Percentiles rank a stretch among this genome's conserved stretches.
phyloP scores from a whole-genome alignment of 1,140 invertebrate genomes.

The Trinorchestia longiramus region DNA sequence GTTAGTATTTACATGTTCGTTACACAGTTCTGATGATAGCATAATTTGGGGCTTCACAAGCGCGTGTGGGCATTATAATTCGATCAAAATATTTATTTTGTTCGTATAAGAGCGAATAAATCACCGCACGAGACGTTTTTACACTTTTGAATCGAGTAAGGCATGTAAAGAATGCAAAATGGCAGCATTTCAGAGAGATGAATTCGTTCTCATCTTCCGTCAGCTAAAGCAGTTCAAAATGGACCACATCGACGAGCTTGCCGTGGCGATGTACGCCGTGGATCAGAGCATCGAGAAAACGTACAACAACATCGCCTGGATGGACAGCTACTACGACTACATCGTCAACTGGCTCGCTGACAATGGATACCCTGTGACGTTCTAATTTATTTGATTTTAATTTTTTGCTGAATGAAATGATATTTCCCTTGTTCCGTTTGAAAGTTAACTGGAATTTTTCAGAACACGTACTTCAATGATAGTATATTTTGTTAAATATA shows the following conservation, averaged over 20 bases:
- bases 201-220: background rate
- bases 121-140: too few relatives aligned
- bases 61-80: background rate
- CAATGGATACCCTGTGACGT: conserved; percentile 44
- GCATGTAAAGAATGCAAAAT: background rate
- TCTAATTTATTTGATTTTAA: background rate
- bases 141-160: too few relatives aligned
- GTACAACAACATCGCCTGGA: conserved; percentile 84
- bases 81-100: background rate
- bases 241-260: conserved; percentile 49
- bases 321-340: conserved; percentile 79
- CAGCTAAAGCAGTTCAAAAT: conserved; percentile 57
- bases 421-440: background rate
- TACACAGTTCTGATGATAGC: too few relatives aligned
- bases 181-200: background rate
- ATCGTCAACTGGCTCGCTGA: conserved; percentile 71
- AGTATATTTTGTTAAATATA: background rate
- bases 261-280: conserved; percentile 75
- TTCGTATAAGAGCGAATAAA: too few relatives aligned
- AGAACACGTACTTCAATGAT: background rate
- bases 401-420: background rate
- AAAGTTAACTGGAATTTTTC: background rate
- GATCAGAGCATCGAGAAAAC: conserved; percentile 83
- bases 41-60: too few relatives aligned
- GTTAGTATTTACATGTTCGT: too few relatives aligned